phyloP scores from a whole-genome alignment of 2,888 invertebrate species.

The Eristalis arbustorum region DNA sequence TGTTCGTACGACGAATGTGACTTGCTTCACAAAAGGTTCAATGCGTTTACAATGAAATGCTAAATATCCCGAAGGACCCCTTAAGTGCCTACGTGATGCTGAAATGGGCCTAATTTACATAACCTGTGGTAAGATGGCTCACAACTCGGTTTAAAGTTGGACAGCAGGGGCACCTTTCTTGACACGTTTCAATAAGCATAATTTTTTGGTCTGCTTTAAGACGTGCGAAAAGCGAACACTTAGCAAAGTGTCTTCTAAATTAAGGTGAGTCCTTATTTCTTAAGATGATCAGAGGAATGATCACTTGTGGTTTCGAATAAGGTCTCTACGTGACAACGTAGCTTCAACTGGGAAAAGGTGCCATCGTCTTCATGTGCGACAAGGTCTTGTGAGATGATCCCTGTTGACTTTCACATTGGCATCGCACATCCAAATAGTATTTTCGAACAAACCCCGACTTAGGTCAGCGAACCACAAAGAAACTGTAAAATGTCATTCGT shows the following conservation, averaged over 20 bases:
- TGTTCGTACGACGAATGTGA: neutral
- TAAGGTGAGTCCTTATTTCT: neutral
- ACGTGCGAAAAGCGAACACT: neutral
- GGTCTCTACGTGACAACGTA: too few species aligned
- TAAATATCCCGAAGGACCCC: neutral
- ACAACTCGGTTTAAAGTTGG: neutral
- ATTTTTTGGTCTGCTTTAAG: neutral
- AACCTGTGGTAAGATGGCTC: neutral
- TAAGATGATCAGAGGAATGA: too few species aligned
- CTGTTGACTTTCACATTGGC: too few species aligned
- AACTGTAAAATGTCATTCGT: too few species aligned
- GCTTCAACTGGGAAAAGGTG: too few species aligned
- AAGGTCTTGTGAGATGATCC: too few species aligned
- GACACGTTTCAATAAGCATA: neutral
- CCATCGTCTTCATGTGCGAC: too few species aligned
- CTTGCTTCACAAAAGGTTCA: neutral
- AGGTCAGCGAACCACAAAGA: too few species aligned
- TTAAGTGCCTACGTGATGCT: neutral
- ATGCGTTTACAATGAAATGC: neutral
- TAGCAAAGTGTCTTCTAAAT: neutral
- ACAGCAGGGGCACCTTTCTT: neutral
- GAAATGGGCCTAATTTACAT: neutral
- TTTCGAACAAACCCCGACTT: too few species aligned
- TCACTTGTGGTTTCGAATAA: too few species aligned
- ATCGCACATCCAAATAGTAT: too few species aligned